Percentiles rank a stretch among this genome's conserved stretches.
Conservation (phyloP, 2,888 invertebrate species). For the Clostera curtula region DNA sequence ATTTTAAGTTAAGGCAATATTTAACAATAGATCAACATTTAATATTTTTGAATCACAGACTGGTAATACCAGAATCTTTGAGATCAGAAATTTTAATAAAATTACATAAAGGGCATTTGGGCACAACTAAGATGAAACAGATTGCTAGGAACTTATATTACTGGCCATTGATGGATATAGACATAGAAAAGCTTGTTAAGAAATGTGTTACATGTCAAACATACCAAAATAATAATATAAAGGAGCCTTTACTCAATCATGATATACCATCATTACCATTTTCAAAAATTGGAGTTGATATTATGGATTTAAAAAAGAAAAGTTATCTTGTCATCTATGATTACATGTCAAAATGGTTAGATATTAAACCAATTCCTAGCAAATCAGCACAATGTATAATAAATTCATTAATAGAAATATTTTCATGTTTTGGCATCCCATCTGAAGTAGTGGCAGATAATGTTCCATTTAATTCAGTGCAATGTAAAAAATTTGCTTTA, state of each 20-base stretch:
- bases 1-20: conserved; percentile 5
- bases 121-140: conserved; percentile 4
- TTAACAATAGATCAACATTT: conserved; percentile 9
- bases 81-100: conserved; percentile 5
- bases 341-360: conserved; percentile 11
- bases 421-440: conserved; percentile 8
- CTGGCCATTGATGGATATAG: conserved; percentile 1
- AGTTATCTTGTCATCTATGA: conserved; percentile 7
- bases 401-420: conserved; percentile 1
- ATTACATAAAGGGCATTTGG: conserved; percentile 8
- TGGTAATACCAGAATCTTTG: conserved; percentile 6
- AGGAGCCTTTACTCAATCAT: neutral
- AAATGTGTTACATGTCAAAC: conserved; percentile 2
- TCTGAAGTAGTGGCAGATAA: conserved; percentile 2
- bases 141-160: conserved; percentile 6
- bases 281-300: conserved; percentile 10
- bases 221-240: neutral
- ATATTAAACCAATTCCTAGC: conserved; percentile 5
- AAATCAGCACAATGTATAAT: conserved; percentile 3
- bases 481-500: conserved; percentile 8
- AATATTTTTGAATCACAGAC: conserved; percentile 8
- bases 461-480: conserved; percentile 7
- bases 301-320: conserved; percentile 7
- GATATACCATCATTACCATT: conserved; percentile 1
- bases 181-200: neutral